Conservation (phyloP, 2,888 invertebrate species). For the Xiphydria camelus region DNA sequence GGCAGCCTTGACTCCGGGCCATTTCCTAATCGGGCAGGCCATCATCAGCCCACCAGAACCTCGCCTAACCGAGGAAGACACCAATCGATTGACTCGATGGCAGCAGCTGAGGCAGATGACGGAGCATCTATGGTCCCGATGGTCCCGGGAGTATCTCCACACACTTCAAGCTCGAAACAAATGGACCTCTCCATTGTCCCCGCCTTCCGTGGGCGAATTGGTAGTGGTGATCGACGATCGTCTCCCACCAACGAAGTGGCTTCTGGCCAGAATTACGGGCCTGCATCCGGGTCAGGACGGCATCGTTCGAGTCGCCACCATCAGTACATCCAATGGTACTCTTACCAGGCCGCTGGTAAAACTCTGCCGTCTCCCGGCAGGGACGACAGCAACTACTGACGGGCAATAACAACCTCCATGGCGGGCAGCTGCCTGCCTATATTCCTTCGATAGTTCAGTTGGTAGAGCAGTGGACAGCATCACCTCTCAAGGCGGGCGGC, state of each 20-base stretch:
- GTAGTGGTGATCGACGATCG: conserved; percentile 27
- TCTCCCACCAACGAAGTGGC: conserved; percentile 25
- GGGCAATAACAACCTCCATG: no score
- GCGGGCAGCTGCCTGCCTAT: no score
- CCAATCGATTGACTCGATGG: conserved; percentile 26
- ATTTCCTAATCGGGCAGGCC: conserved; percentile 29
- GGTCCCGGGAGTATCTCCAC: conserved; percentile 30
- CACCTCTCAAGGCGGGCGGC: no score
- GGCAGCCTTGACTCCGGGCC: conserved; percentile 27
- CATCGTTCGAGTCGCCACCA: conserved; percentile 25
- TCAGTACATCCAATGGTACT: conserved; percentile 22
- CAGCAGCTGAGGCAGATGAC: conserved; percentile 18
- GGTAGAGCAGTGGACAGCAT: no score
- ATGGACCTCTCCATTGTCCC: conserved; percentile 15
- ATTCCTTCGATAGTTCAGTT: no score
- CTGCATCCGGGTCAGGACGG: conserved; percentile 30
- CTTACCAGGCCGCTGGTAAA: conserved; percentile 24
- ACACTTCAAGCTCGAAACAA: conserved; percentile 28
- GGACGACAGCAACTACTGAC: neutral
- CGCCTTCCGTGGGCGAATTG: conserved; percentile 19
- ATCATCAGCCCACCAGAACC: conserved; percentile 24
- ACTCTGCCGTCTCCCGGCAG: conserved; percentile 17
- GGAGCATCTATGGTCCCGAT: conserved; percentile 30
- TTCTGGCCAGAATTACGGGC: conserved; percentile 20
- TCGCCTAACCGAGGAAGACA: conserved; percentile 17